A percentile compares a stretch with the other conserved stretches of the same genome.
These are phyloP conservation scores for Rhynchophorus ferrugineus DNA, from an alignment of 1,140 invertebrate species.

Conservation along the genomic window DNA sequence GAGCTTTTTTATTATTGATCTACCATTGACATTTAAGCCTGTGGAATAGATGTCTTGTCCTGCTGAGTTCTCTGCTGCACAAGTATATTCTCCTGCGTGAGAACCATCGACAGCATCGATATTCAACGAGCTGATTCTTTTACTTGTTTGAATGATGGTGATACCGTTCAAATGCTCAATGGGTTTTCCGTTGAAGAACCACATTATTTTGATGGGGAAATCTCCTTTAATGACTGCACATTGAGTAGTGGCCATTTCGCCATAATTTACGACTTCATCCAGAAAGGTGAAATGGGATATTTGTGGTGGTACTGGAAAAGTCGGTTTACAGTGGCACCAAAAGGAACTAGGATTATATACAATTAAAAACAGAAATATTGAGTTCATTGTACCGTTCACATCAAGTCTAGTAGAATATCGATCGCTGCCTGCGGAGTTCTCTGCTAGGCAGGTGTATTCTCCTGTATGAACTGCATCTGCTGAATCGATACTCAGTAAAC, in stretches of 20 bases:
- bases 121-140: conserved; percentile 40
- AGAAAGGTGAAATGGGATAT: conserved; percentile 54
- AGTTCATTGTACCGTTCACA: conserved; percentile 29
- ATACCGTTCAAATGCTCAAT: conserved; percentile 23
- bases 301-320: too few relatives aligned
- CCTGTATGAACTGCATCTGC: conserved; percentile 44
- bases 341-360: too few relatives aligned
- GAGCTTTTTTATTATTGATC: too few relatives aligned
- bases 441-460: conserved; percentile 53
- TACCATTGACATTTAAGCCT: conserved; percentile 57
- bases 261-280: conserved; percentile 51
- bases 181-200: conserved; percentile 51
- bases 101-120: conserved; percentile 53
- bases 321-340: conserved; percentile 39
- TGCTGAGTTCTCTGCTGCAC: conserved; percentile 56
- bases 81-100: conserved; percentile 67
- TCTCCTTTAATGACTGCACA: conserved; percentile 59
- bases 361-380: too few relatives aligned
- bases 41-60: conserved; percentile 53
- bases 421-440: conserved; percentile 44
- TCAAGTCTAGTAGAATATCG: neutral
- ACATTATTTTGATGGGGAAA: conserved; percentile 52
- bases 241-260: conserved; percentile 51
- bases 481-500: conserved; percentile 52
- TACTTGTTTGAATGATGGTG: conserved; percentile 27